Evolutionary conservation across 2,113 vertebrate species (phyloP).

Genomic region (Haplotaxodon microlepis): DNA sequence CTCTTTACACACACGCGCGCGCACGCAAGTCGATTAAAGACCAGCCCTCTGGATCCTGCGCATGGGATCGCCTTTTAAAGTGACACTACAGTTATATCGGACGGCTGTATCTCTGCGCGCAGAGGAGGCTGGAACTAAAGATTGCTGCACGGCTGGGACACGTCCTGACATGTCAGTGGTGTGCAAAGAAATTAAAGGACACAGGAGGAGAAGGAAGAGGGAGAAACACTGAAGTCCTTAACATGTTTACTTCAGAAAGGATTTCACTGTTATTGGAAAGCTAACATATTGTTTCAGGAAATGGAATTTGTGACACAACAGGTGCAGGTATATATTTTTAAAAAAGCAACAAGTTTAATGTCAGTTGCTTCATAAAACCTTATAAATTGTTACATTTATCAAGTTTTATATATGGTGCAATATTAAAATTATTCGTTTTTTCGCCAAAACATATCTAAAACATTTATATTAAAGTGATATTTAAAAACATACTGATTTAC

Average conservation of each 20-base stretch:
- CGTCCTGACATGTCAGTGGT: constrained; percentile 42
- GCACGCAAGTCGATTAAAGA: constrained; percentile 57
- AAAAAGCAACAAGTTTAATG: not conserved
- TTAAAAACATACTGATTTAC: not conserved
- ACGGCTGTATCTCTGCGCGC: not conserved
- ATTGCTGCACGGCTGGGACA: constrained; percentile 14
- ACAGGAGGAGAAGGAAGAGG: not conserved
- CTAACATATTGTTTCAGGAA: not conserved
- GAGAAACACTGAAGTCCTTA: not conserved
- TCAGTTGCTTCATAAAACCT: not conserved
- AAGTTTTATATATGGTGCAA: not conserved
- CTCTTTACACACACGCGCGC: constrained; percentile 3
- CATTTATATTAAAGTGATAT: not conserved
- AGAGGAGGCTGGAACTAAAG: constrained; percentile 21
- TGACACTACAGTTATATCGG: constrained; percentile 45
- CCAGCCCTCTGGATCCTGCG: constrained; percentile 73
- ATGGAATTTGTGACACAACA: not conserved
- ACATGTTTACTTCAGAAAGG: not conserved
- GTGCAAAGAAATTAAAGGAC: not conserved
- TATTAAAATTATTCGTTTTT: not conserved
- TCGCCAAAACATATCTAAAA: not conserved
- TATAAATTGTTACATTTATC: not conserved
- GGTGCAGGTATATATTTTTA: not conserved
- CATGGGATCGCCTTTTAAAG: constrained; percentile 77
- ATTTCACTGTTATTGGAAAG: not conserved